Evolutionary conservation across 2,888 invertebrate species (phyloP), one percentile per base, ranked within the genome.

Genomic region (Caenorhabditis doughertyi): DNA sequence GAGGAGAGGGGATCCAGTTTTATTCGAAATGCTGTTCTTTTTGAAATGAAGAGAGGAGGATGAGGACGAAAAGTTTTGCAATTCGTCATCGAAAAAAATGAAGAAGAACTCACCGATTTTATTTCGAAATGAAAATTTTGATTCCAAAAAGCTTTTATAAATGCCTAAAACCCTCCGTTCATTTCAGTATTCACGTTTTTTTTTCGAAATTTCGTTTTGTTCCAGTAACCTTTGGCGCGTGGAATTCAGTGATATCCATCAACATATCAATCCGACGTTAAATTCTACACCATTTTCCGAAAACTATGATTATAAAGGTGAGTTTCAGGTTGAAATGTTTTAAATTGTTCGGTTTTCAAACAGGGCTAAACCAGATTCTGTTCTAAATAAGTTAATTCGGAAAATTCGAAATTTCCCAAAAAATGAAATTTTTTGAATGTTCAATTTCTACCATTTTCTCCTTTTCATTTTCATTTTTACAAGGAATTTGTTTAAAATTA

Each of bases 281-380:
- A 39, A 18, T 23, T 35, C 23, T 32, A 23, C 27, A 13, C 29
- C 35, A 56, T 53, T 67, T 62, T 49, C 32, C 29, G 42, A 44
- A 42, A 65, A 21, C 18, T 18, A 80, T 72, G 67, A 72, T 72
- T 55, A 73, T 67, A 71, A 72, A 80, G 72, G 71, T 80, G 65
- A 80, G 68, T 39, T 25, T 29, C 23, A 5, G 18, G 21, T 23
- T 3, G n/a, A n/a, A n/a, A n/a, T n/a, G n/a, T n/a, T n/a, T n/a
- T n/a, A n/a, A n/a, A n/a, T n/a, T n/a, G n/a, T n/a, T n/a, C n/a
- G n/a, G n/a, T n/a, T n/a, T n/a, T n/a, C n/a, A n/a, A n/a, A n/a
- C n/a, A n/a, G n/a, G n/a, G n/a, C n/a, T n/a, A n/a, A n/a, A n/a
- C n/a, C n/a, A n/a, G n/a, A n/a, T n/a, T n/a, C n/a, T n/a, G n/a